Conservation (phyloP, 1,140 invertebrate genomes). For the Microvelia longipes region DNA sequence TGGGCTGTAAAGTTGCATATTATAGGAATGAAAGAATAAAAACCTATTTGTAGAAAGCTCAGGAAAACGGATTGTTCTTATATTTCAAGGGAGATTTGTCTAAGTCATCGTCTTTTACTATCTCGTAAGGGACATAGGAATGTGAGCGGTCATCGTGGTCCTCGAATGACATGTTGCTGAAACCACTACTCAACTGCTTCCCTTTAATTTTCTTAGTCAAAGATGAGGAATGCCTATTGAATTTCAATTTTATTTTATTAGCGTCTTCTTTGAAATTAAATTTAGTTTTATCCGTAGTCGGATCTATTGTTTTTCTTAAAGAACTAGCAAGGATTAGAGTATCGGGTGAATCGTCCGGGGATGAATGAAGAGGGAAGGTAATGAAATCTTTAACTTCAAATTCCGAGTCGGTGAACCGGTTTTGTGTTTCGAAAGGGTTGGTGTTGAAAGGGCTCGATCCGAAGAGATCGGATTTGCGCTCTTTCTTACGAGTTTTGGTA, state of each 20-base stretch:
- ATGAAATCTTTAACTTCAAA: conserved; percentile 15
- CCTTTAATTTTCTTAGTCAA: conserved; percentile 21
- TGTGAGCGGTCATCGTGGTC: conserved; percentile 35
- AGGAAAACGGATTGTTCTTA: conserved; percentile 50
- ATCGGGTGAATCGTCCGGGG: background rate
- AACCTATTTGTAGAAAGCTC: too few relatives aligned
- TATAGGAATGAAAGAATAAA: too few relatives aligned
- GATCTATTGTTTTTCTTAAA: background rate
- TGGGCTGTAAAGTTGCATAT: too few relatives aligned
- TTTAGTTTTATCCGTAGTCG: background rate
- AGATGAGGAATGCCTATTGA: conserved; percentile 21
- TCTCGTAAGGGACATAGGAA: conserved; percentile 39
- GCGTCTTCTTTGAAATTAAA: conserved; percentile 22
- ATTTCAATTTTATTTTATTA: conserved; percentile 27
- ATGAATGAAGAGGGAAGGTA: conserved; percentile 1
- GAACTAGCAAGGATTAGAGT: conserved; percentile 3
- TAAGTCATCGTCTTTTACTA: conserved; percentile 34
- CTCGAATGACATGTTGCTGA: conserved; percentile 66
- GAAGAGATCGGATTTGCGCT: conserved; percentile 36
- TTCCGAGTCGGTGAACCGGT: conserved; percentile 17
- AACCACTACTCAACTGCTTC: conserved; percentile 32
- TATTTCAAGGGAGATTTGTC: conserved; percentile 41
- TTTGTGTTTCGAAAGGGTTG: conserved; percentile 15
- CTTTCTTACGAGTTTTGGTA: conserved; percentile 20
- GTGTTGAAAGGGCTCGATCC: conserved; percentile 43